phyloP scores from a whole-genome alignment of 2,888 invertebrate genomes.

The Apantesis nais region DNA sequence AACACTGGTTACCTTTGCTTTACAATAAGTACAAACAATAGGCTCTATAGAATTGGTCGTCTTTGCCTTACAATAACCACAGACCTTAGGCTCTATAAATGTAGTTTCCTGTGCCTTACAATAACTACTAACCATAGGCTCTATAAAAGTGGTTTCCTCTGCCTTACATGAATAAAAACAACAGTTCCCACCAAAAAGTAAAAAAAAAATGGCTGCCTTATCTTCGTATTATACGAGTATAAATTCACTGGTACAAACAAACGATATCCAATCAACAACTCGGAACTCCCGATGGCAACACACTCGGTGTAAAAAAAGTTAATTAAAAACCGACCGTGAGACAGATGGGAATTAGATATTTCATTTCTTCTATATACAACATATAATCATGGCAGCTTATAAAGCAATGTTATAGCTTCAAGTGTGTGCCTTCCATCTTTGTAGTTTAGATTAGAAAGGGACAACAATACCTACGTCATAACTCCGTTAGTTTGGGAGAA shows the following conservation, averaged over 20 bases:
- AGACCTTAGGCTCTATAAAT: too few relatives aligned
- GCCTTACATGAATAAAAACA: not conserved
- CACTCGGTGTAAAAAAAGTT: conserved; percentile 29
- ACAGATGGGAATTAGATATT: conserved; percentile 20
- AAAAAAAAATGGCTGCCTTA: conserved; percentile 5
- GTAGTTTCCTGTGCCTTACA: not conserved
- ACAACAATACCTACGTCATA: not conserved
- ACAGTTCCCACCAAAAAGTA: not conserved
- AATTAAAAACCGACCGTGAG: conserved; percentile 32
- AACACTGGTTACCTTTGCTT: too few relatives aligned
- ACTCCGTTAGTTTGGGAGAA: not conserved
- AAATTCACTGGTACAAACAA: conserved; percentile 3
- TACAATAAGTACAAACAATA: too few relatives aligned
- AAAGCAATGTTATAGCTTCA: not conserved
- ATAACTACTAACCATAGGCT: not conserved
- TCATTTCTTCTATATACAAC: conserved; percentile 2
- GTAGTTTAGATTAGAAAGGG: not conserved
- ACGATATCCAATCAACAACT: conserved; percentile 14
- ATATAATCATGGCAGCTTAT: not conserved
- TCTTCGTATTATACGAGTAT: not conserved
- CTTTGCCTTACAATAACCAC: too few relatives aligned
- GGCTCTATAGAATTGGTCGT: too few relatives aligned
- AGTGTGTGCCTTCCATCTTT: not conserved
- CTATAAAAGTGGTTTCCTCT: not conserved
- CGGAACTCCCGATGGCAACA: not conserved